phyloP scores from a whole-genome alignment of 1,140 invertebrate species.

The Aphelenchoides avenae region DNA sequence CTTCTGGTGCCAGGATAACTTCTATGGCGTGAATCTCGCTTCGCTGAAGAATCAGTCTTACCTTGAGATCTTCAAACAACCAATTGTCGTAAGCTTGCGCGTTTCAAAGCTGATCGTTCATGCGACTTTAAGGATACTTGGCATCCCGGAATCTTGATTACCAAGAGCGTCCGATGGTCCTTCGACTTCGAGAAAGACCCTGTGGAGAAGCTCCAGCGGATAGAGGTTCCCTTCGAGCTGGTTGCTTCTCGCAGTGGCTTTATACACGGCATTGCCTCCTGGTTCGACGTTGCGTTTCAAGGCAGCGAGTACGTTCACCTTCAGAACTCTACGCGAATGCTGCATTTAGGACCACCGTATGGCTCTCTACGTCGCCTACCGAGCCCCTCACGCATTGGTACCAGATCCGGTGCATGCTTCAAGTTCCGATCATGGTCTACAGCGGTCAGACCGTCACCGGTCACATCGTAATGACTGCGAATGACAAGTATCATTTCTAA shows the following conservation, averaged over 20 bases:
- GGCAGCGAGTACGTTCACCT: conserved; percentile 63
- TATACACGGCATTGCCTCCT: conserved; percentile 94
- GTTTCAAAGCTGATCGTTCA: neutral
- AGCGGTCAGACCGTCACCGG: conserved; percentile 85
- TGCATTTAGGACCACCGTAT: conserved; percentile 71
- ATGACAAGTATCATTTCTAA: conserved; percentile 68
- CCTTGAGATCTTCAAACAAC: conserved; percentile 95
- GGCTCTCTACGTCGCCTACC: conserved; percentile 95
- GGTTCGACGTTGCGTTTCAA: conserved; percentile 99
- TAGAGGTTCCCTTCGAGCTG: conserved; percentile 91
- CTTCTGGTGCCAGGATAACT: conserved; percentile 96
- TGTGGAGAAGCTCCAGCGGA: conserved; percentile 88
- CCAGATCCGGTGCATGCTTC: conserved; percentile 90
- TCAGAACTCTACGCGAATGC: neutral
- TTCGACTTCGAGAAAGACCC: conserved; percentile 88
- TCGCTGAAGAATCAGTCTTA: conserved; percentile 81
- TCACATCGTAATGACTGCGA: conserved; percentile 79
- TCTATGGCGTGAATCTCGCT: conserved; percentile 93
- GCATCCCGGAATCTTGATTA: conserved; percentile 92
- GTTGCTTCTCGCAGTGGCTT: conserved; percentile 84
- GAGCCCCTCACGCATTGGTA: conserved; percentile 99
- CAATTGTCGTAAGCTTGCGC: conserved; percentile 68
- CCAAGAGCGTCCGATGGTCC: conserved; percentile 86
- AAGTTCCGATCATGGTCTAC: conserved; percentile 87
- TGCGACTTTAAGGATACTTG: conserved; percentile 75